phyloP scores from a whole-genome alignment of 2,888 invertebrate species.

The Melanostoma mellinum region DNA sequence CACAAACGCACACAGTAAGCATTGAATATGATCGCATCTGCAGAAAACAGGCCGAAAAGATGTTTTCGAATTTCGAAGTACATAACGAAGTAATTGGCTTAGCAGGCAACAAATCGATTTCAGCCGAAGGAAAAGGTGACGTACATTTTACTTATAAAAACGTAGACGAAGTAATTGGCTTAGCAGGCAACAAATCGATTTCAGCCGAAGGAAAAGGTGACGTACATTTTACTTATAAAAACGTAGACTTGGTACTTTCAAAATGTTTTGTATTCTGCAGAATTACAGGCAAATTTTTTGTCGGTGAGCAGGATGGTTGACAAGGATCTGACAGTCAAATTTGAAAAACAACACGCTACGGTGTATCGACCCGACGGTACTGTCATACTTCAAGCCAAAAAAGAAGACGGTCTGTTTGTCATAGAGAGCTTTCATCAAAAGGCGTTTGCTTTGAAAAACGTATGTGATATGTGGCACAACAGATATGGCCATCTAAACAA shows the following conservation, averaged over 20 bases:
- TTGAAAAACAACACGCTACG: constrained; percentile 46
- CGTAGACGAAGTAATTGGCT: too few species aligned
- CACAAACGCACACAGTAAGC: constrained; percentile 45
- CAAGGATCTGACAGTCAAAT: constrained; percentile 61
- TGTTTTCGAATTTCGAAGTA: constrained; percentile 44
- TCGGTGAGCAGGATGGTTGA: constrained; percentile 68
- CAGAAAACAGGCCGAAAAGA: constrained; percentile 18
- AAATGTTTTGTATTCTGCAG: constrained; percentile 64
- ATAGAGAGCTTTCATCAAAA: constrained; percentile 13
- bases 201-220: too few species aligned
- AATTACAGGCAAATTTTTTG: constrained; percentile 64
- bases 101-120: constrained; percentile 59
- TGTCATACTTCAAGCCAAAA: constrained; percentile 31
- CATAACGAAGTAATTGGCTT: constrained; percentile 61
- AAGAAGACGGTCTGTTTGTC: constrained; percentile 25
- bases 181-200: too few species aligned
- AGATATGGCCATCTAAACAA: constrained; percentile 63
- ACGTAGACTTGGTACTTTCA: constrained; percentile 56
- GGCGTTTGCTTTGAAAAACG: constrained; percentile 28
- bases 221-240: too few species aligned
- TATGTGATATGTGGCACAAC: constrained; percentile 45
- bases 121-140: constrained; percentile 66
- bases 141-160: constrained; percentile 55
- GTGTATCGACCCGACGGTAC: constrained; percentile 31
- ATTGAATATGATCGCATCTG: constrained; percentile 43